Evolutionary conservation across 2,797 vertebrate species (phyloP).

Genomic region (Oreonectes daqikongensis): DNA sequence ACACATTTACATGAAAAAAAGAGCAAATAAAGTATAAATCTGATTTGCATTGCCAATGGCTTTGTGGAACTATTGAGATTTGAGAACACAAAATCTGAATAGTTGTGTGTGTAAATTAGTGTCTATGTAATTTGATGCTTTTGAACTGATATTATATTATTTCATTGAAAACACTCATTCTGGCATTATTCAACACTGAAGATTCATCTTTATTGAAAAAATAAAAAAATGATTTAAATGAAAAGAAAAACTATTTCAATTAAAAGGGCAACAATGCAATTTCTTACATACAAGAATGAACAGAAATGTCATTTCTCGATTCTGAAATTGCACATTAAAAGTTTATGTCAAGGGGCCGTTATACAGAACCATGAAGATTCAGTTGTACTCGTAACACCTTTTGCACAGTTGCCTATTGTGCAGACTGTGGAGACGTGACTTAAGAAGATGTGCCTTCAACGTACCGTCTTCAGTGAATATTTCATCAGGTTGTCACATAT

Average conservation of each 20-base stretch:
- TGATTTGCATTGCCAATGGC: neutral
- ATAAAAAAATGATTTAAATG: constrained; percentile 54
- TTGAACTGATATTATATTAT: constrained; percentile 61
- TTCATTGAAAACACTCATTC: constrained; percentile 65
- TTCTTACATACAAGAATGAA: constrained; percentile 46
- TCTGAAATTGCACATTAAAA: constrained; percentile 47
- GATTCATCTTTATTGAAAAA: constrained; percentile 65
- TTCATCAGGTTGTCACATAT: constrained; percentile 3
- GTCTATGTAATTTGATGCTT: constrained; percentile 18
- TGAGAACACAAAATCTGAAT: neutral
- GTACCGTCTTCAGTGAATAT: neutral
- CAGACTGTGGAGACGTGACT: neutral
- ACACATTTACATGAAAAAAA: neutral
- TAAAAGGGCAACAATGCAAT: constrained; percentile 47
- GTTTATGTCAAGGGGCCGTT: constrained; percentile 39
- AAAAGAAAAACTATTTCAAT: constrained; percentile 58
- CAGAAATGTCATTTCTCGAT: constrained; percentile 44
- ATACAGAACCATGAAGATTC: constrained; percentile 23
- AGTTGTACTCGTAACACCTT: constrained; percentile 13
- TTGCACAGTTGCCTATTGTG: neutral
- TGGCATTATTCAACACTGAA: constrained; percentile 59
- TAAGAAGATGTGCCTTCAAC: constrained; percentile 3
- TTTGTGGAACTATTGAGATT: neutral
- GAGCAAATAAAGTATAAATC: neutral
- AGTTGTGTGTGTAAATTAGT: neutral